These are phyloP conservation scores for Brenthis hecate DNA, from an alignment of 2,888 invertebrate genomes.

Conservation along the genomic window DNA sequence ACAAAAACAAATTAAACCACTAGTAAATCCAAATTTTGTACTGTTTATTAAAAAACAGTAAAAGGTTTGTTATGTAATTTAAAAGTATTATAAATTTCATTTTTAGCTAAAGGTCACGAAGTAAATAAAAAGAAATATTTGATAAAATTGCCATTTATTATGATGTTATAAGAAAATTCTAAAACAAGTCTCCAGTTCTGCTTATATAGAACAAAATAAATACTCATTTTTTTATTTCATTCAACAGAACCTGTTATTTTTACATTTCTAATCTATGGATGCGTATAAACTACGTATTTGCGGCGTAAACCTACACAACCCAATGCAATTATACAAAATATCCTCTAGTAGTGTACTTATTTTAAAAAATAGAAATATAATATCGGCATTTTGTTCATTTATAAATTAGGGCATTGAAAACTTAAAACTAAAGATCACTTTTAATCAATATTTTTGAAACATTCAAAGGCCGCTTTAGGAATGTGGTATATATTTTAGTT, in stretches of 20 bases:
- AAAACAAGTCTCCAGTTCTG: constrained; percentile 61
- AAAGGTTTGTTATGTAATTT: neutral
- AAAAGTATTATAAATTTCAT: neutral
- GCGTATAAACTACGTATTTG: constrained; percentile 58
- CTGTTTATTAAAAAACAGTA: too few relatives aligned
- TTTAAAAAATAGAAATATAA: constrained; percentile 64
- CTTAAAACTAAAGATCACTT: constrained; percentile 47
- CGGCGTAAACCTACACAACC: constrained; percentile 72
- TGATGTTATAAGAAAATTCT: constrained; percentile 61
- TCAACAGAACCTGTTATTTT: constrained; percentile 66
- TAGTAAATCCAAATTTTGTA: too few relatives aligned
- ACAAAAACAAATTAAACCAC: too few relatives aligned
- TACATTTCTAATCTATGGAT: constrained; percentile 60
- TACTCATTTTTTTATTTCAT: constrained; percentile 61
- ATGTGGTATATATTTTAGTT: constrained; percentile 49
- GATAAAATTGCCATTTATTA: constrained; percentile 69
- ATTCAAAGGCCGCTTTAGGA: constrained; percentile 51
- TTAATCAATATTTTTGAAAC: constrained; percentile 36
- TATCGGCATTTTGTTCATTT: constrained; percentile 72
- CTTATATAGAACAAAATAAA: constrained; percentile 71
- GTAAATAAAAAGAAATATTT: constrained; percentile 41
- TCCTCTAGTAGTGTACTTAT: constrained; percentile 71
- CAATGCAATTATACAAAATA: constrained; percentile 80
- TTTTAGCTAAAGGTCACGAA: neutral
- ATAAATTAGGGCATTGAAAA: constrained; percentile 54